phyloP scores from a whole-genome alignment of 2,113 vertebrate genomes.

The Serinus canaria region DNA sequence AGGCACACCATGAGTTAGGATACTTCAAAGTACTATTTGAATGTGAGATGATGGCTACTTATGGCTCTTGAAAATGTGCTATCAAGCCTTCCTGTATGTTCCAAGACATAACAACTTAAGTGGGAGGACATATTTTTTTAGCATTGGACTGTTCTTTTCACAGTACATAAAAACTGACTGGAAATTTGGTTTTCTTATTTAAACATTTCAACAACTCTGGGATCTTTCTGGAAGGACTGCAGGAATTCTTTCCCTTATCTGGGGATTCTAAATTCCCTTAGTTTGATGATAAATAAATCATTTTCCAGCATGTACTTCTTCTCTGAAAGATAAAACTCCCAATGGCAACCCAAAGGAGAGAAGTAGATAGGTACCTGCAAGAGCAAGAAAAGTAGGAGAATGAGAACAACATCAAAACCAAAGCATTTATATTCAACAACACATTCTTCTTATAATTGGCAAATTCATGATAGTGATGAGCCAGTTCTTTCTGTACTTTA shows the following conservation, averaged over 20 bases:
- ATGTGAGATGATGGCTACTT: not conserved
- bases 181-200: not conserved
- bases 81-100: not conserved
- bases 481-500: not conserved
- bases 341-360: not conserved
- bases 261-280: not conserved
- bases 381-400: not conserved
- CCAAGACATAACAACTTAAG: not conserved
- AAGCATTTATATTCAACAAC: not conserved
- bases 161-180: not conserved
- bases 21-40: not conserved
- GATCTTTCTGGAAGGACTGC: not conserved
- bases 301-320: not conserved
- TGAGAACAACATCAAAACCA: not conserved
- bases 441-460: not conserved
- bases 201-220: not conserved
- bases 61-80: fast-evolving
- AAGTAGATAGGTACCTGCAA: not conserved
- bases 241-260: not conserved
- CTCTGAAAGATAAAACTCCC: not conserved
- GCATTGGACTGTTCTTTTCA: not conserved
- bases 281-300: not conserved
- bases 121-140: not conserved
- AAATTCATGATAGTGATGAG: not conserved
- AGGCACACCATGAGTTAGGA: not conserved